phyloP scores from a whole-genome alignment of 2,888 invertebrate genomes.

The Drosophila mulleri region DNA sequence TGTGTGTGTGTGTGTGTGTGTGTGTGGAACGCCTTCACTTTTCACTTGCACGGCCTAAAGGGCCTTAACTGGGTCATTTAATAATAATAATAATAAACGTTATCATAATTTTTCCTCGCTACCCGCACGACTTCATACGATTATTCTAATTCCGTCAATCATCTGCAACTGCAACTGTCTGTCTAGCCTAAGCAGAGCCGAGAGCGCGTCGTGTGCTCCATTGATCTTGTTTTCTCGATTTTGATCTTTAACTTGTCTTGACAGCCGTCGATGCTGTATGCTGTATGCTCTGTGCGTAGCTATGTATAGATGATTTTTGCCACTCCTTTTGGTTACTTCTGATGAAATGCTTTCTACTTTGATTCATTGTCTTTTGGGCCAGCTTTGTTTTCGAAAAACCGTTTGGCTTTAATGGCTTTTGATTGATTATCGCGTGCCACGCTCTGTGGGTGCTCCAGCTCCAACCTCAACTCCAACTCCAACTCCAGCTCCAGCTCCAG shows the following conservation, averaged over 20 bases:
- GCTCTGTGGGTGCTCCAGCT: slow-evolving; percentile 76
- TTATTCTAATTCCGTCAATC: slow-evolving; percentile 83
- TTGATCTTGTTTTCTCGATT: slow-evolving; percentile 74
- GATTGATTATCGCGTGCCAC: slow-evolving; percentile 81
- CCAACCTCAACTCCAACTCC: slow-evolving; percentile 32
- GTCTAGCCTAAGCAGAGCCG: slow-evolving; percentile 14
- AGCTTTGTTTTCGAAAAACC: slow-evolving; percentile 58
- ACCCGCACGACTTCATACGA: slow-evolving; percentile 69
- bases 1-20: background rate
- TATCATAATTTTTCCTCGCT: slow-evolving; percentile 3
- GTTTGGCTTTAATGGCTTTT: slow-evolving; percentile 81
- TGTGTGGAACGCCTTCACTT: slow-evolving; percentile 72
- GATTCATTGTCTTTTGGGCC: slow-evolving; percentile 58
- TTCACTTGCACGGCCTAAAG: slow-evolving; percentile 54
- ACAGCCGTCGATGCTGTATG: slow-evolving; percentile 42
- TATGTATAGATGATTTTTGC: slow-evolving; percentile 67
- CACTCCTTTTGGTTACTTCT: slow-evolving; percentile 74
- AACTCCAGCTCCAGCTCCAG: background rate
- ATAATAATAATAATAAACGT: slow-evolving; percentile 75
- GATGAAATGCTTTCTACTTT: slow-evolving; percentile 82
- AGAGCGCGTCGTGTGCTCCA: slow-evolving; percentile 63
- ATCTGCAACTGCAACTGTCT: slow-evolving; percentile 72
- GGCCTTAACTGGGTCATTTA: slow-evolving; percentile 80
- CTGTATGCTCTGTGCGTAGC: slow-evolving; percentile 21
- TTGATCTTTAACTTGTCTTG: slow-evolving; percentile 81